Percentiles rank a stretch among this genome's conserved stretches.
Conservation (phyloP, 2,113 vertebrate species). For the Neogale vison region DNA sequence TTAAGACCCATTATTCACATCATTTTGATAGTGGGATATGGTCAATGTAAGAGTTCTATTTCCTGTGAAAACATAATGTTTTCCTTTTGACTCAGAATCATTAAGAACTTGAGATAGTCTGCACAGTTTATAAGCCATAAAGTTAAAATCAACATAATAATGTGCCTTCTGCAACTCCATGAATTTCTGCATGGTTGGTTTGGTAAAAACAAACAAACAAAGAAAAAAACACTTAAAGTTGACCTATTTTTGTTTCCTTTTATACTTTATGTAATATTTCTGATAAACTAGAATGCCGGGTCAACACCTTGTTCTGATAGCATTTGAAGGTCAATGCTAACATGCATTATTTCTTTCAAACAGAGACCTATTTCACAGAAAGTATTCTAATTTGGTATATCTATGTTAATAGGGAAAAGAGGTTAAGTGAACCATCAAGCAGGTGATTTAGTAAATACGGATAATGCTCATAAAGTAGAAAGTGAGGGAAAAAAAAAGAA, state of each 20-base stretch:
- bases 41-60: not conserved
- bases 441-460: not conserved
- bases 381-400: not conserved
- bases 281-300: conserved; percentile 15
- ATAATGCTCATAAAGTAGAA: not conserved
- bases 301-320: not conserved
- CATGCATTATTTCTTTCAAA: not conserved
- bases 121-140: not conserved
- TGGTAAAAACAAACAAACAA: not conserved
- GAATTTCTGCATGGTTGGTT: not conserved
- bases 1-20: not conserved
- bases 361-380: not conserved
- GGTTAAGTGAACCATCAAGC: conserved; percentile 37
- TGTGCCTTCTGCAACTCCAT: not conserved
- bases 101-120: not conserved
- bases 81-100: not conserved
- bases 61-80: not conserved
- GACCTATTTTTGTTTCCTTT: not conserved
- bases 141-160: not conserved
- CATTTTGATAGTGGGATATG: not conserved
- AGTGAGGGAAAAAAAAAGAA: not conserved
- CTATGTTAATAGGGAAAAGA: not conserved
- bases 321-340: conserved; percentile 33
- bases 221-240: not conserved
- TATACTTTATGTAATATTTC: not conserved